Conservation (phyloP, 1,140 invertebrate genomes). For the Dreissena rostriformis region DNA sequence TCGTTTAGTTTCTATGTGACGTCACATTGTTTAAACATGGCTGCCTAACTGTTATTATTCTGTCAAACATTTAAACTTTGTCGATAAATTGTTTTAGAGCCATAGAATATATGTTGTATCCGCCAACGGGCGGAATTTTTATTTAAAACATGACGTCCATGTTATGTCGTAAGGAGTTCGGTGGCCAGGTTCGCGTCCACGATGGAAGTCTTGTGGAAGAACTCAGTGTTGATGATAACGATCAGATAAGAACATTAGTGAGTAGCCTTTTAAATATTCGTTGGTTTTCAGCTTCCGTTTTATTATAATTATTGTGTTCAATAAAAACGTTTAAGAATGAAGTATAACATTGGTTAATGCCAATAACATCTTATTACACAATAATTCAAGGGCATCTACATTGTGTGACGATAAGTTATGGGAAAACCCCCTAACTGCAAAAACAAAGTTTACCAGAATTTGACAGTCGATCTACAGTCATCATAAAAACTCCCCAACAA, state of each 20-base stretch:
- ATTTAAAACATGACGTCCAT: constrained; percentile 67
- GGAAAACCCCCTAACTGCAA: no score
- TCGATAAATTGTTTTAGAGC: not conserved
- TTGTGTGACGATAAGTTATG: no score
- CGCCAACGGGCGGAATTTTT: constrained; percentile 23
- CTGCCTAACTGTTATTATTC: constrained; percentile 22
- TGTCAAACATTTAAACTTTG: constrained; percentile 1
- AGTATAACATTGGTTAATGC: no score
- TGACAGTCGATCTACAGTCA: no score
- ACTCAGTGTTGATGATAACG: constrained; percentile 32
- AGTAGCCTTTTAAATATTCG: not conserved
- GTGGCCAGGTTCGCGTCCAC: constrained; percentile 68
- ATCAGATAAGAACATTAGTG: constrained; percentile 42
- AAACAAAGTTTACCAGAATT: no score
- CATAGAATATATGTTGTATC: not conserved
- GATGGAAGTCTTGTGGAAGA: constrained; percentile 48
- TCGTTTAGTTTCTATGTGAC: constrained; percentile 66
- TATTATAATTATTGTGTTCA: no score
- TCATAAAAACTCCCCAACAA: no score
- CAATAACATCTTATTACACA: no score
- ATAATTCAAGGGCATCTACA: no score
- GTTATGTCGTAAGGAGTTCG: constrained; percentile 68
- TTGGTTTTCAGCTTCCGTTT: not conserved
- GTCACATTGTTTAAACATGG: constrained; percentile 72
- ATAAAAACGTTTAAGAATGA: no score